Evolutionary conservation across 2,113 vertebrate species (phyloP), one percentile per base, ranked within the genome.

Genomic region (Montifringilla adamsi): DNA sequence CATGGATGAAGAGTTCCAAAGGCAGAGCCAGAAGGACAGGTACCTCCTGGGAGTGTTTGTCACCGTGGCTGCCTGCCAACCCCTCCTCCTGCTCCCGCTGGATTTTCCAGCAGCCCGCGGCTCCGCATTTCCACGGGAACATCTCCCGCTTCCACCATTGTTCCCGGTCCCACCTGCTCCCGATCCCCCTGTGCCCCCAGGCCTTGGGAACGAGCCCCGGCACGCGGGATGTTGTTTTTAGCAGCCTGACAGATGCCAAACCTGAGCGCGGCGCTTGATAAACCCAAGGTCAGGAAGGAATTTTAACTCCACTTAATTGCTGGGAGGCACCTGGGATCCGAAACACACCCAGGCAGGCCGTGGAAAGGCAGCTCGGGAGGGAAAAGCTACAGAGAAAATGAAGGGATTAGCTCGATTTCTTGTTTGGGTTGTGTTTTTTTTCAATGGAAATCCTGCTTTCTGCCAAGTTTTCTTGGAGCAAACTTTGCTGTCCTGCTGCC

Each of bases 131-230:
- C 80, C 95, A 72, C n/a, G 24, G 60, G 87, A 95, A 80, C 86
- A 77, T 83, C 96, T 84, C 33, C 87, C 49, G n/a, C 74, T n/a
- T 35, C 47, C 5, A 26, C 60, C 52, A 10, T 15, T 53, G 70
- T 68, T 96, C 66, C 94, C 89, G 28, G n/a, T 50, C 97, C 87
- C 95, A 97, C 79, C 97, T 97, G 95, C 93, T 70, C 84, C 60
- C 37, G 68, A 19, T 47, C 49, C n/a, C 69, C 50, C 53, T 1
- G 28, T 11, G 23, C 89, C 93, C 79, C 5, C 11, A 1, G 95
- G 84, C 72, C 49, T 10, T 7, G 8, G 47, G 41, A 31, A 12
- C 86, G 9, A 58, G 96, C 62, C 3, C 6, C 4, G 4, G 86
- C 97, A 74, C 30, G 96, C 6, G 7, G 73, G 59, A 8, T 10